Percentiles rank a stretch among this genome's conserved stretches.
phyloP scores from a whole-genome alignment of 2,888 invertebrate species.

The Drosophila monieri region DNA sequence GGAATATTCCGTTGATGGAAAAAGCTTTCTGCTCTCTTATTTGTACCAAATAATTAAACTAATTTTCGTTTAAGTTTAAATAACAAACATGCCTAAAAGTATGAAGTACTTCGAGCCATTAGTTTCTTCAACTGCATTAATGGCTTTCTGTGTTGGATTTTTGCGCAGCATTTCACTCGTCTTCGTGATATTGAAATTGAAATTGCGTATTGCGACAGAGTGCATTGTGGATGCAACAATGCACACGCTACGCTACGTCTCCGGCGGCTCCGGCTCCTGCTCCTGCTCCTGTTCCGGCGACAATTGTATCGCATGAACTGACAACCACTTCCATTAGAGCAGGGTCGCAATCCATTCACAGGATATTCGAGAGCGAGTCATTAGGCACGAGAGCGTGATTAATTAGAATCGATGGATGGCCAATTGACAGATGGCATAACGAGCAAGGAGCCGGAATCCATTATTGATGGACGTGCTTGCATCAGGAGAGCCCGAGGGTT shows the following conservation, averaged over 20 bases:
- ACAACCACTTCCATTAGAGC: slow-evolving; percentile 24
- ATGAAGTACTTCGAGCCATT: neutral
- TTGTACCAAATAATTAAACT: neutral
- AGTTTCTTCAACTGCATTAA: slow-evolving; percentile 1
- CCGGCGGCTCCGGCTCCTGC: neutral
- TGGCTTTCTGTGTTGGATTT: slow-evolving; percentile 8
- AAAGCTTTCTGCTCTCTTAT: neutral
- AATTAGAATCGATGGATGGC: slow-evolving; percentile 79
- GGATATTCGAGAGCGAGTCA: slow-evolving; percentile 56
- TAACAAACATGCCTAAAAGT: neutral
- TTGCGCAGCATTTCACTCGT: slow-evolving; percentile 11
- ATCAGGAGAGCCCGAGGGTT: slow-evolving; percentile 1
- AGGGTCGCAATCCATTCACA: slow-evolving; percentile 48
- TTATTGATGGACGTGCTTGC: slow-evolving; percentile 68
- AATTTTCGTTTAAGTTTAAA: neutral
- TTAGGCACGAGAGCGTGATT: slow-evolving; percentile 71
- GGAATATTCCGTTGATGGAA: neutral
- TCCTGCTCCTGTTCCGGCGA: slow-evolving; percentile 12
- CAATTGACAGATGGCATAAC: slow-evolving; percentile 72
- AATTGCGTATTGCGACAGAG: slow-evolving; percentile 10
- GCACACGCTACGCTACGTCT: neutral
- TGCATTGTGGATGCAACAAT: slow-evolving; percentile 32
- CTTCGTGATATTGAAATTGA: slow-evolving; percentile 10
- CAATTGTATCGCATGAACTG: slow-evolving; percentile 20
- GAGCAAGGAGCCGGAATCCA: slow-evolving; percentile 42